Conservation (phyloP, 2,888 invertebrate species). For the Cantharis rustica region DNA sequence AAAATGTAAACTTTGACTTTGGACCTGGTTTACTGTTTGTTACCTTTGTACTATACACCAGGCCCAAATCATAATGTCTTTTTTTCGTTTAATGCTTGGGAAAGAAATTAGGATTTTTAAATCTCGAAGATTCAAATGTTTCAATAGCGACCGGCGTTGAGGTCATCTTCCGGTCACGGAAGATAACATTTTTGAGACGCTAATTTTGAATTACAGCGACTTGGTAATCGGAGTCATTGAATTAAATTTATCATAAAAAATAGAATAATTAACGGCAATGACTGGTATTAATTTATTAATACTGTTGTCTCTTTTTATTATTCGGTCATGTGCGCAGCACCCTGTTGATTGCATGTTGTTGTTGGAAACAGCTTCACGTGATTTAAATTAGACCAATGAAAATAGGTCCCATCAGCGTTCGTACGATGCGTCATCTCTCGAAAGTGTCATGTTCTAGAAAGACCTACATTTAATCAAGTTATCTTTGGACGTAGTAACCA, state of each 20-base stretch:
- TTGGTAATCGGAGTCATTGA: not conserved
- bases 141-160: too few relatives aligned
- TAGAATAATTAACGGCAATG: not conserved
- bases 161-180: not conserved
- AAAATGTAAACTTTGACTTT: too few relatives aligned
- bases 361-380: not conserved
- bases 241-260: not conserved
- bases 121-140: too few relatives aligned
- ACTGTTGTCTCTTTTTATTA: not conserved
- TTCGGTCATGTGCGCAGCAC: not conserved
- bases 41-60: too few relatives aligned
- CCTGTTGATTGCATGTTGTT: not conserved
- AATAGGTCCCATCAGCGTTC: conserved; percentile 9
- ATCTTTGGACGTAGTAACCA: not conserved
- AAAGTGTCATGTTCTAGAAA: conserved; percentile 11
- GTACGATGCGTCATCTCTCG: conserved; percentile 6
- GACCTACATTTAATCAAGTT: not conserved
- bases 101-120: too few relatives aligned
- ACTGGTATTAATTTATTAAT: not conserved
- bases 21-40: too few relatives aligned
- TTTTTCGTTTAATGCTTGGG: too few relatives aligned
- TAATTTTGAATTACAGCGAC: not conserved
- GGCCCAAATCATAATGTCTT: too few relatives aligned
- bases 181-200: not conserved
- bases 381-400: not conserved